Evolutionary conservation across 2,113 vertebrate species (phyloP).

Genomic region (Pedetes capensis): DNA sequence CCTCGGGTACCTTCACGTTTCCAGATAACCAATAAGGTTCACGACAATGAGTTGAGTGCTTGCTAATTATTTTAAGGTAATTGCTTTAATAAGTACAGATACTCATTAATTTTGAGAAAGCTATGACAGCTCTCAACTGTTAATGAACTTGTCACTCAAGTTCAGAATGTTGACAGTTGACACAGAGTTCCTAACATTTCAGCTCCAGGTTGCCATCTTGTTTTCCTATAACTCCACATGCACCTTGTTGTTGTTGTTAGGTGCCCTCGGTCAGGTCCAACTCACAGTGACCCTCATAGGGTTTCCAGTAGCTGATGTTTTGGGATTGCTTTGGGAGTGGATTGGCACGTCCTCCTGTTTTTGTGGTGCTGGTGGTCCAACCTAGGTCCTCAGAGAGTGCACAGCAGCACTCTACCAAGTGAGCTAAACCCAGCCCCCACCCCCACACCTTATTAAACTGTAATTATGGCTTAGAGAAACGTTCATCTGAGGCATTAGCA

Average conservation of each 20-base stretch:
- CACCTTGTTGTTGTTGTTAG: too few relatives aligned
- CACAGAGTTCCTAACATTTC: slow-evolving; percentile 46
- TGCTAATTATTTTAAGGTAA: slow-evolving; percentile 64
- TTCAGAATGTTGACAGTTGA: not conserved
- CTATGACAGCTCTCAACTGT: slow-evolving; percentile 23
- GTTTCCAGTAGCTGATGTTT: too few relatives aligned
- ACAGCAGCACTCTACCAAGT: too few relatives aligned
- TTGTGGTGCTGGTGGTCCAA: too few relatives aligned
- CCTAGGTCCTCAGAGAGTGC: too few relatives aligned
- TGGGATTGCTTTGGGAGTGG: too few relatives aligned
- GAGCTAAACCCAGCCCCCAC: too few relatives aligned
- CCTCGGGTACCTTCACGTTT: not conserved
- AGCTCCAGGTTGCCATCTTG: slow-evolving; percentile 18
- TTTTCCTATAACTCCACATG: slow-evolving; percentile 42
- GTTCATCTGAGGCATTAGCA: slow-evolving; percentile 48
- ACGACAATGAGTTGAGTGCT: not conserved
- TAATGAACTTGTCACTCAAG: slow-evolving; percentile 33
- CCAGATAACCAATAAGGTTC: not conserved
- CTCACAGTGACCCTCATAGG: too few relatives aligned
- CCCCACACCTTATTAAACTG: slow-evolving; percentile 54
- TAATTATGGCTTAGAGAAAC: slow-evolving; percentile 23
- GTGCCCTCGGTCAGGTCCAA: too few relatives aligned
- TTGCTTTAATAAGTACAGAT: slow-evolving; percentile 46
- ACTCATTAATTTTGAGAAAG: slow-evolving; percentile 46
- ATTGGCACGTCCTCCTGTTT: too few relatives aligned